Percentiles rank a stretch among this genome's conserved stretches.
Evolutionary conservation across 1,140 invertebrate species (phyloP).

Genomic region (Zeugodacus cucurbitae): DNA sequence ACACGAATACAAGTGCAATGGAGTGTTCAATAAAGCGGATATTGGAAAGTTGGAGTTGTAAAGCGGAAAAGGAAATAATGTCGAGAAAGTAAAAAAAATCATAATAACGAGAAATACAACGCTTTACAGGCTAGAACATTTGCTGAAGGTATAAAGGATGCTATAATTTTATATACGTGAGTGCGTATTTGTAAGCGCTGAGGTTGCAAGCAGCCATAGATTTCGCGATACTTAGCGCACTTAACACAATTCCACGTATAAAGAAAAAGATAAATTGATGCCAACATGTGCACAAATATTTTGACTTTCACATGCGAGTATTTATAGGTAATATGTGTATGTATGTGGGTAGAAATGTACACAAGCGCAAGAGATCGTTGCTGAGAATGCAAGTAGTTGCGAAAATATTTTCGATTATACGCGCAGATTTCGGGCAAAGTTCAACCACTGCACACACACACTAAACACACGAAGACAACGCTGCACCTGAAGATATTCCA

Average conservation of each 20-base stretch:
- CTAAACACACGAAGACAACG: not conserved
- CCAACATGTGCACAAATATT: slow-evolving; percentile 5
- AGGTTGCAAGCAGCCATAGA: not conserved
- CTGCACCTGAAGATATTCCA: not conserved
- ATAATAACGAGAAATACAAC: not conserved
- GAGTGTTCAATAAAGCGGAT: not conserved
- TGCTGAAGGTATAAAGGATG: not conserved
- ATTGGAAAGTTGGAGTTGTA: not conserved
- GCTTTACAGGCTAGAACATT: not conserved
- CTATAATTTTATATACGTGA: not conserved
- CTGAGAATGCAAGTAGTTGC: not conserved
- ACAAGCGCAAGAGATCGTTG: not conserved
- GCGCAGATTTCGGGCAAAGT: not conserved
- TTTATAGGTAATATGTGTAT: not conserved
- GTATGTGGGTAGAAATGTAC: not conserved
- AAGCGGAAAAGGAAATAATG: not conserved
- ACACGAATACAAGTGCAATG: not conserved
- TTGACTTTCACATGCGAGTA: not conserved
- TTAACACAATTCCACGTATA: not conserved
- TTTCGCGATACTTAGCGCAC: not conserved
- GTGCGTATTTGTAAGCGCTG: not conserved
- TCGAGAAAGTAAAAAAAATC: not conserved
- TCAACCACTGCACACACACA: not conserved
- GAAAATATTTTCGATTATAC: slow-evolving; percentile 13
- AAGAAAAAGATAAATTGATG: slow-evolving; percentile 3